A percentile compares a stretch with the other conserved stretches of the same genome.
These are phyloP conservation scores for Proteles cristata DNA, from an alignment of 2,113 vertebrate genomes.

Conservation along the genomic window DNA sequence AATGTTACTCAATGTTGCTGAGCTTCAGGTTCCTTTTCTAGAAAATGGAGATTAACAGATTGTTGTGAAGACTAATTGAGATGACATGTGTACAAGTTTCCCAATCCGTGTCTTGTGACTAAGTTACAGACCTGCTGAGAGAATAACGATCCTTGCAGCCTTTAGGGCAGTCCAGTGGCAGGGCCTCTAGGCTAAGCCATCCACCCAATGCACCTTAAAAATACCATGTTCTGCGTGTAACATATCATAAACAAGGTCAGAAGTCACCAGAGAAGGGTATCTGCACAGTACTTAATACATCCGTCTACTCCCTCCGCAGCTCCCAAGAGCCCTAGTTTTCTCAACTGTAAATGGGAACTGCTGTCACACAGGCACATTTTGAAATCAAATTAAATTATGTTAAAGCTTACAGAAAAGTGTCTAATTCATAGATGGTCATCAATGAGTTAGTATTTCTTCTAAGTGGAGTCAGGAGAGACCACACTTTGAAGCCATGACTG, in stretches of 20 bases:
- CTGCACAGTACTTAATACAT: background rate
- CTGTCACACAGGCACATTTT: background rate
- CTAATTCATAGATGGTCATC: background rate
- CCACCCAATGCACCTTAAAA: background rate
- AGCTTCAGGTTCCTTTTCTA: constrained; percentile 33
- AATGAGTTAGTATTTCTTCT: background rate
- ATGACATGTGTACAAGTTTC: background rate
- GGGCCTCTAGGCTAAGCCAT: background rate
- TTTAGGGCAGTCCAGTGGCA: background rate
- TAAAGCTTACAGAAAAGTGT: background rate
- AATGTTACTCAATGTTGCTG: background rate
- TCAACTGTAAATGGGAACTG: background rate
- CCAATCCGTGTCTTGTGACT: background rate
- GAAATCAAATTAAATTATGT: constrained; percentile 17
- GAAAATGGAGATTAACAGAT: background rate
- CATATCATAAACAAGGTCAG: background rate
- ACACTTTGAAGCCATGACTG: background rate
- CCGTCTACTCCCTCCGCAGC: background rate
- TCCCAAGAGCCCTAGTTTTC: background rate
- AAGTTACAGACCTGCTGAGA: constrained; percentile 8
- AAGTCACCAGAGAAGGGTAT: background rate
- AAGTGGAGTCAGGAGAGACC: background rate
- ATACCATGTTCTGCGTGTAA: background rate
- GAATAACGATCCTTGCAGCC: background rate
- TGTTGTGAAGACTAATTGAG: background rate